A percentile compares a stretch with the other conserved stretches of the same genome.
These are phyloP conservation scores for Xenopus laevis DNA, from an alignment of 2,113 vertebrate species.

Conservation along the genomic window DNA sequence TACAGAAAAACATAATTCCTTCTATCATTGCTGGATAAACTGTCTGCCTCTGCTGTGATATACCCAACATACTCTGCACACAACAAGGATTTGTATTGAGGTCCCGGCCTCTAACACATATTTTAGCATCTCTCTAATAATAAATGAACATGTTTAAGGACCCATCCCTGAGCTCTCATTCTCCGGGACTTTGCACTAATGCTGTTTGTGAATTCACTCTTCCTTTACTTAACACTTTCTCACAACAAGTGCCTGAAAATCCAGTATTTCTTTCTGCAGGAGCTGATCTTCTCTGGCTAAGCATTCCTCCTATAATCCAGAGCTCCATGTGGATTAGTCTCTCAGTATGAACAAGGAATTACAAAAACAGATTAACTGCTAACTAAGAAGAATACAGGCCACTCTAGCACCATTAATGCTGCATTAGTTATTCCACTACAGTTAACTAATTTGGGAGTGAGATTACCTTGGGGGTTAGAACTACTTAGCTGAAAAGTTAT, in stretches of 20 bases:
- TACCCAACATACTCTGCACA: background rate
- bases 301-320: slow-evolving; percentile 39
- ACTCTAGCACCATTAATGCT: slow-evolving; percentile 41
- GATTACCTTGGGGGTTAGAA: slow-evolving; percentile 41
- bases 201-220: slow-evolving; percentile 21
- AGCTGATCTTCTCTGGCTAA: slow-evolving; percentile 40
- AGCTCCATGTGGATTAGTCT: slow-evolving; percentile 44
- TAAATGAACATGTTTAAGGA: background rate
- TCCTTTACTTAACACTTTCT: slow-evolving; percentile 29
- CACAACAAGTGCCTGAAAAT: slow-evolving; percentile 30
- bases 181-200: slow-evolving; percentile 7
- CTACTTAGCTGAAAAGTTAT: slow-evolving; percentile 35
- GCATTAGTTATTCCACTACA: slow-evolving; percentile 43
- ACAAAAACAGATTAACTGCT: slow-evolving; percentile 44
- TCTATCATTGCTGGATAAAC: too few relatives aligned
- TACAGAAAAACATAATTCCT: too few relatives aligned
- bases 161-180: background rate
- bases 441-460: slow-evolving; percentile 43
- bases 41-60: too few relatives aligned
- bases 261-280: slow-evolving; percentile 34
- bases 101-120: background rate
- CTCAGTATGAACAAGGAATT: slow-evolving; percentile 45
- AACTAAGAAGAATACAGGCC: slow-evolving; percentile 43
- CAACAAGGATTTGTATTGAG: background rate
- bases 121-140: background rate